Conservation (phyloP, 2,113 vertebrate species). For the Terrapene triunguis region DNA sequence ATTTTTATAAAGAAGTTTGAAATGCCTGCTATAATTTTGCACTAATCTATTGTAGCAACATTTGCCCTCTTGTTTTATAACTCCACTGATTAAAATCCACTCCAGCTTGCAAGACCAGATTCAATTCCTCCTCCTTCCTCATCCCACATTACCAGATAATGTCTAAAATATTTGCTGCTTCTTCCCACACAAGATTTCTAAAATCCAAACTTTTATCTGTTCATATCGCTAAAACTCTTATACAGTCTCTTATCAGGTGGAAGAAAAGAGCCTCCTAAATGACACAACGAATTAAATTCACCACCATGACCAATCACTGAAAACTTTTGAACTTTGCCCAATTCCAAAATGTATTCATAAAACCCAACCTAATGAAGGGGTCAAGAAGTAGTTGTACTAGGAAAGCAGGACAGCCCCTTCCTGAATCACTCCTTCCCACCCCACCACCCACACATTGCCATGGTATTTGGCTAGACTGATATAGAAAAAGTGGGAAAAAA, state of each 20-base stretch:
- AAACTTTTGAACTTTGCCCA: neutral
- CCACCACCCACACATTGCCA: neutral
- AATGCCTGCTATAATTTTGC: constrained; percentile 21
- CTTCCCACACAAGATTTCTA: neutral
- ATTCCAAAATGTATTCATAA: neutral
- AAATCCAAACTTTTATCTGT: neutral
- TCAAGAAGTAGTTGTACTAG: neutral
- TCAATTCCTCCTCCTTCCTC: neutral
- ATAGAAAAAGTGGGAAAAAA: neutral
- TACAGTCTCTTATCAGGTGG: neutral
- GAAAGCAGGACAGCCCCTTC: neutral
- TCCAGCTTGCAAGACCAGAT: neutral
- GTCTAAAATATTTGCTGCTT: neutral
- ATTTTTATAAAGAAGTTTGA: neutral
- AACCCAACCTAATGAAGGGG: neutral
- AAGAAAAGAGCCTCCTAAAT: neutral
- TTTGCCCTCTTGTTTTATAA: constrained; percentile 13
- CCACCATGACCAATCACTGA: neutral
- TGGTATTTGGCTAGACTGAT: neutral
- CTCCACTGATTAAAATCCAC: neutral
- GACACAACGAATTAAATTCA: neutral
- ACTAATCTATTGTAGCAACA: constrained; percentile 9
- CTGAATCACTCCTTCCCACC: neutral
- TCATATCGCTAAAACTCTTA: neutral
- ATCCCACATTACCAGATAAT: neutral